phyloP scores from a whole-genome alignment of 2,797 vertebrate species.

The Amblyopsis hoosieri region DNA sequence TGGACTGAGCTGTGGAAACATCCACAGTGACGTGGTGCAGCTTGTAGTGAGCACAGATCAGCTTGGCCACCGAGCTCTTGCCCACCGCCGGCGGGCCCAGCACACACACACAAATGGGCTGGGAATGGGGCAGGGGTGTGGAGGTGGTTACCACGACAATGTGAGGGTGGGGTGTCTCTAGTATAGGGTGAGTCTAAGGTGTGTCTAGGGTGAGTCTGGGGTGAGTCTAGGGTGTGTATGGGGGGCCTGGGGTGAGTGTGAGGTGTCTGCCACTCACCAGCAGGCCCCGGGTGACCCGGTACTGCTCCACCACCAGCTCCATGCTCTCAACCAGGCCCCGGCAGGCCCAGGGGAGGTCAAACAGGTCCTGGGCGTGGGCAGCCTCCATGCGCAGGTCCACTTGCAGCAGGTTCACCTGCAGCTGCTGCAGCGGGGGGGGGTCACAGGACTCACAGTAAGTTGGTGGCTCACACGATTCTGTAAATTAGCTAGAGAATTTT shows the following conservation, averaged over 20 bases:
- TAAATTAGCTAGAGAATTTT: no score
- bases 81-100: conserved; percentile 91
- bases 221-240: no score
- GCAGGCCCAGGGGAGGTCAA: conserved; percentile 85
- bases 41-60: conserved; percentile 84
- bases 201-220: no score
- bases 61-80: conserved; percentile 82
- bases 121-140: conserved; percentile 6
- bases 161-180: no score
- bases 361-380: conserved; percentile 76
- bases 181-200: no score
- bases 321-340: conserved; percentile 90
- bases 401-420: conserved; percentile 79
- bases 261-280: conserved; percentile 71
- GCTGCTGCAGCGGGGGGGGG: conserved; percentile 69
- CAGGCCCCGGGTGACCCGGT: conserved; percentile 80
- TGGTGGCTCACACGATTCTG: not conserved
- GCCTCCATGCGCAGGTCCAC: conserved; percentile 84
- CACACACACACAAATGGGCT: conserved; percentile 86
- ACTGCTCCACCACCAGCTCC: conserved; percentile 81
- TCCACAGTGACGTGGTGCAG: conserved; percentile 84
- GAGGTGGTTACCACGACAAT: no score
- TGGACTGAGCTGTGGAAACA: conserved; percentile 79
- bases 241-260: no score
- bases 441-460: not conserved